Percentiles rank a stretch among this genome's conserved stretches.
Conservation (phyloP, 2,888 invertebrate species). For the Acronicta psi region DNA sequence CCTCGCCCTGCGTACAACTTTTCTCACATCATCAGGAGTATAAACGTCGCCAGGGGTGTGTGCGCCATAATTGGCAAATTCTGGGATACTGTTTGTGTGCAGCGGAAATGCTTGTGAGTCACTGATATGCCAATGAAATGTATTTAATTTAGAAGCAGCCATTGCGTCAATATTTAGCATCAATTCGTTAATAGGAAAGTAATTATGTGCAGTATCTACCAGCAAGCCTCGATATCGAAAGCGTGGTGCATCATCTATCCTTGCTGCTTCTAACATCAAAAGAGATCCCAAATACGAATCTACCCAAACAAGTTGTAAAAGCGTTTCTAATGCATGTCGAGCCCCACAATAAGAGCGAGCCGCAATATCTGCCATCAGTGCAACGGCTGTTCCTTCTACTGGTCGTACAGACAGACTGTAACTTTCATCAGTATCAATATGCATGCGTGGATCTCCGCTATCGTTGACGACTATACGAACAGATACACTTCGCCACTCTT, state of each 20-base stretch:
- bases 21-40: conserved; percentile 90
- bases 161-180: conserved; percentile 94
- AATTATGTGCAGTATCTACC: conserved; percentile 96
- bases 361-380: conserved; percentile 88
- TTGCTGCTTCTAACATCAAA: conserved; percentile 90
- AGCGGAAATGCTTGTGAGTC: conserved; percentile 97
- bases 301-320: conserved; percentile 94
- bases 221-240: conserved; percentile 94
- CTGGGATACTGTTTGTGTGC: conserved; percentile 92
- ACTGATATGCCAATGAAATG: conserved; percentile 96
- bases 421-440: conserved; percentile 92
- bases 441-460: conserved; percentile 86
- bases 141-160: conserved; percentile 96
- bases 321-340: conserved; percentile 92
- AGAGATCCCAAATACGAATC: conserved; percentile 90
- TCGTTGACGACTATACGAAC: conserved; percentile 83
- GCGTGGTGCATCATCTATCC: conserved; percentile 92
- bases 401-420: conserved; percentile 90
- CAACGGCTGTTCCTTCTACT: conserved; percentile 74
- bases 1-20: conserved; percentile 93
- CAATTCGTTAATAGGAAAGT: conserved; percentile 92
- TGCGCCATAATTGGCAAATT: conserved; percentile 93
- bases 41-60: conserved; percentile 93
- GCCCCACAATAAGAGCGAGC: conserved; percentile 93
- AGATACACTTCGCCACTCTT: conserved; percentile 78